phyloP scores from a whole-genome alignment of 2,113 vertebrate genomes.

The Catharus minimus region DNA sequence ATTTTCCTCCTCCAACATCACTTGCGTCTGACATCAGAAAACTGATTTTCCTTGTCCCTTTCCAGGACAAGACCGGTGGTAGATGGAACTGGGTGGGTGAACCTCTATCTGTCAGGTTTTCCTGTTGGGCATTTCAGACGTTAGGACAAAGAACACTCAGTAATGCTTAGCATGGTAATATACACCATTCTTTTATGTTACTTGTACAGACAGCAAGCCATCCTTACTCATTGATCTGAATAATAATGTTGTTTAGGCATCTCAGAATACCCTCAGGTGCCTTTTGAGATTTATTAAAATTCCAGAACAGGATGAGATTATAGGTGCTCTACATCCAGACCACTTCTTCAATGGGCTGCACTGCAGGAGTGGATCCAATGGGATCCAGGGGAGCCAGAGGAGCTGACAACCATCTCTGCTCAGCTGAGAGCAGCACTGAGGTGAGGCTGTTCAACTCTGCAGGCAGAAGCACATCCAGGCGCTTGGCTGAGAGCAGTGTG shows the following conservation, averaged over 20 bases:
- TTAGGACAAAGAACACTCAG: background rate
- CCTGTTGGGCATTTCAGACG: background rate
- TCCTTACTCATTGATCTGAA: background rate
- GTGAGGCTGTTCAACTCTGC: background rate
- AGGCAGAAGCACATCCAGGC: background rate
- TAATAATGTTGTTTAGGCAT: background rate
- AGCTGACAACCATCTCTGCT: rapidly evolving
- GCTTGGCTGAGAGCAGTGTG: background rate
- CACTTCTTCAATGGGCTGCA: background rate
- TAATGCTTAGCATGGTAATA: background rate
- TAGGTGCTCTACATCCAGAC: background rate
- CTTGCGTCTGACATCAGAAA: background rate
- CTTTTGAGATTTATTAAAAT: background rate
- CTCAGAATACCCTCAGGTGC: background rate
- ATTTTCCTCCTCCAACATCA: background rate
- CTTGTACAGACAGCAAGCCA: background rate
- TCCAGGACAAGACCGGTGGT: background rate
- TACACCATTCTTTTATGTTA: background rate
- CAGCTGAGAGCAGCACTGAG: background rate
- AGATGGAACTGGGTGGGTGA: background rate
- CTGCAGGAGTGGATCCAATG: background rate
- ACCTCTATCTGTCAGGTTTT: background rate
- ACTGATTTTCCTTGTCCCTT: background rate
- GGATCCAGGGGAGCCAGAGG: background rate
- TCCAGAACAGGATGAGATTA: background rate